A percentile compares a stretch with the other conserved stretches of the same genome.
phyloP scores from a whole-genome alignment of 2,888 invertebrate genomes.

The Crematogaster levior region DNA sequence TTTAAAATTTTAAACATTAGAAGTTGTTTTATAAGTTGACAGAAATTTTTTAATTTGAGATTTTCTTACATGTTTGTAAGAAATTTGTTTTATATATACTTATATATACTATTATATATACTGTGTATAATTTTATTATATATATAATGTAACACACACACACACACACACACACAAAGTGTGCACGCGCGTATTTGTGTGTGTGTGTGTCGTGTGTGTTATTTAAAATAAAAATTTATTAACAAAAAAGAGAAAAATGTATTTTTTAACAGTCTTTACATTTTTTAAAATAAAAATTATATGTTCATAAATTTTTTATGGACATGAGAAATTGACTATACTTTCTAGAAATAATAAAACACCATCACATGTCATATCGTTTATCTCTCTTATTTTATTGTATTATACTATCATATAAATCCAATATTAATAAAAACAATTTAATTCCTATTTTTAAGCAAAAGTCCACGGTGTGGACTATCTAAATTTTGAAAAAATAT shows the following conservation, averaged over 20 bases:
- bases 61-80: too few relatives aligned
- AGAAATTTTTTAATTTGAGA: too few relatives aligned
- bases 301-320: neutral
- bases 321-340: neutral
- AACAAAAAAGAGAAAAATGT: neutral
- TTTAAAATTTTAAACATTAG: too few relatives aligned
- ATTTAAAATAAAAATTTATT: neutral
- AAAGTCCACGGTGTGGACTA: neutral
- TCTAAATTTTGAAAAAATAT: neutral
- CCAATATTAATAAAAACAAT: neutral
- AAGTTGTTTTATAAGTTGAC: too few relatives aligned
- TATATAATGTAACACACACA: too few relatives aligned
- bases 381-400: neutral
- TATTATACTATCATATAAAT: neutral
- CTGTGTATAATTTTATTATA: too few relatives aligned
- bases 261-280: neutral
- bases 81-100: too few relatives aligned
- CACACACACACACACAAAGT: too few relatives aligned
- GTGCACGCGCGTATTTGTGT: too few relatives aligned
- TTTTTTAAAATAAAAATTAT: neutral
- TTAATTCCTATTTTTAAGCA: neutral
- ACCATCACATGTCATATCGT: neutral
- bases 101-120: too few relatives aligned
- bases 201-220: too few relatives aligned
- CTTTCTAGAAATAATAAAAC: neutral